Conservation (phyloP, 1,140 invertebrate species). For the Brachionus asplanchnoidis region DNA sequence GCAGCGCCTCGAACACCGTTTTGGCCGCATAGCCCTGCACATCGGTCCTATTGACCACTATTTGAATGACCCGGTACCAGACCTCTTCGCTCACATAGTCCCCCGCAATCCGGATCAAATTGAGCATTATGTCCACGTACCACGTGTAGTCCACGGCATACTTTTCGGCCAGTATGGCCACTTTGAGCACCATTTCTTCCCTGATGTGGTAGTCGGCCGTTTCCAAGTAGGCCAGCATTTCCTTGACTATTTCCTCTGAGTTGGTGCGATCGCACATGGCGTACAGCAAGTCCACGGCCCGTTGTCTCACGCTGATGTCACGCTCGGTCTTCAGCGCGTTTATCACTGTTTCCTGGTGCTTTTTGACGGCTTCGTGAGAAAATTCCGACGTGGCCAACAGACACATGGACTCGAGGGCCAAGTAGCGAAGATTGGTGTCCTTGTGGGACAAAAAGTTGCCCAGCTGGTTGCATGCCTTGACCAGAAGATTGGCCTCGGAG, state of each 20-base stretch:
- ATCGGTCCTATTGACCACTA: slow-evolving; percentile 98
- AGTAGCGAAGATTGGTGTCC: slow-evolving; percentile 92
- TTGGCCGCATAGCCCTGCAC: slow-evolving; percentile 96
- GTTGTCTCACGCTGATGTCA: slow-evolving; percentile 94
- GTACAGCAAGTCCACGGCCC: slow-evolving; percentile 97
- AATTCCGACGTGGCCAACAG: slow-evolving; percentile 97
- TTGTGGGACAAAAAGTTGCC: slow-evolving; percentile 96
- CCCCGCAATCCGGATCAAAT: slow-evolving; percentile 96
- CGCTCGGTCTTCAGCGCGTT: slow-evolving; percentile 97
- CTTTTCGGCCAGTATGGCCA: slow-evolving; percentile 97
- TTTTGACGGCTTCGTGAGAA: slow-evolving; percentile 98
- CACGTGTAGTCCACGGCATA: slow-evolving; percentile 99
- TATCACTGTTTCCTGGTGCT: slow-evolving; percentile 99
- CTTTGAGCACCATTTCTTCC: slow-evolving; percentile 99
- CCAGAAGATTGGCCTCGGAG: slow-evolving; percentile 88
- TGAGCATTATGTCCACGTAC: slow-evolving; percentile 97
- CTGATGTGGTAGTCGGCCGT: slow-evolving; percentile 98
- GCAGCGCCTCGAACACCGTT: slow-evolving; percentile 91
- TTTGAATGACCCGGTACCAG: slow-evolving; percentile 99
- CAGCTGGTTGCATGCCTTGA: slow-evolving; percentile 94
- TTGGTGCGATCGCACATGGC: slow-evolving; percentile 99
- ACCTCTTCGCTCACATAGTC: slow-evolving; percentile 93
- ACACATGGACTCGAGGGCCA: slow-evolving; percentile 98
- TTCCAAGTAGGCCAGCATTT: slow-evolving; percentile 98
- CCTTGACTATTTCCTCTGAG: slow-evolving; percentile 97